Percentiles rank a stretch among this genome's conserved stretches.
These are phyloP conservation scores for Scrobipalpa costella DNA, from an alignment of 2,888 invertebrate species.

Conservation along the genomic window DNA sequence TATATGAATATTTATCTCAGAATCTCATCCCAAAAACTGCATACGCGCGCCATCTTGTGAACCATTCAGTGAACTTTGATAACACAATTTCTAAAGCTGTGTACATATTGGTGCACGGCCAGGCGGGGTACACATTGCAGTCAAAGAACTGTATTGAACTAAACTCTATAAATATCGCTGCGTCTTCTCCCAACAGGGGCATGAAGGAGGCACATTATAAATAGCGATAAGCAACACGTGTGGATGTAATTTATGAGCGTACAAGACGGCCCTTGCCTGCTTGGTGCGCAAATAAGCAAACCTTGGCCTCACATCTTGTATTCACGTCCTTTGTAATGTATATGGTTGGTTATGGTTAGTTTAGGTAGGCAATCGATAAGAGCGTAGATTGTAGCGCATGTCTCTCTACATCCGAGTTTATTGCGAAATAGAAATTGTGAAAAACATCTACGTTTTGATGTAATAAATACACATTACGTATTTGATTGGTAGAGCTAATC, in stretches of 20 bases:
- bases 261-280: constrained; percentile 6
- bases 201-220: constrained; percentile 18
- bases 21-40: neutral
- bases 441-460: neutral
- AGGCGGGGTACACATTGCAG: constrained; percentile 10
- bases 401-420: neutral
- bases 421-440: neutral
- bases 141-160: constrained; percentile 1
- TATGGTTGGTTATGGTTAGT: neutral
- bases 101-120: constrained; percentile 6
- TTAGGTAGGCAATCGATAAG: constrained; percentile 11
- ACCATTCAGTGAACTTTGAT: neutral
- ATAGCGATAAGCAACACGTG: constrained; percentile 16
- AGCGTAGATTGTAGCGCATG: neutral
- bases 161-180: constrained; percentile 14
- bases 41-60: constrained; percentile 11
- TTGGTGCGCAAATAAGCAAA: constrained; percentile 10
- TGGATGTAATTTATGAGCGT: constrained; percentile 12
- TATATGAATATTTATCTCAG: neutral
- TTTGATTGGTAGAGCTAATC: no score
- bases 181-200: constrained; percentile 9
- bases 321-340: neutral
- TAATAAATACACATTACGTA: no score
- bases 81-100: constrained; percentile 11
- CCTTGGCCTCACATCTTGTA: constrained; percentile 22